Evolutionary conservation across 2,797 vertebrate genomes (phyloP).

Genomic region (Paguma larvata): DNA sequence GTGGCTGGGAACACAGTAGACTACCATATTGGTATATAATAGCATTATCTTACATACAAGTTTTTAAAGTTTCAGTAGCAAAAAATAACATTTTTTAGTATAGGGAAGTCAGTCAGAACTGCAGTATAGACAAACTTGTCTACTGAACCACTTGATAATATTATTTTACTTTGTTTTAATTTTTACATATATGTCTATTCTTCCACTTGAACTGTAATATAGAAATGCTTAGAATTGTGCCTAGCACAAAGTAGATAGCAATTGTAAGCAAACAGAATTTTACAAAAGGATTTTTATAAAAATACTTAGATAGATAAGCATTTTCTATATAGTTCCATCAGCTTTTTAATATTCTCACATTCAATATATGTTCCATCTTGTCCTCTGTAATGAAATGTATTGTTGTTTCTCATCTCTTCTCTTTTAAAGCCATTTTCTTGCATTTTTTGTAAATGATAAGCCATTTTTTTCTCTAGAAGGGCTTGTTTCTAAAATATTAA

Average conservation of each 20-base stretch:
- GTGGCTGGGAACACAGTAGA: neutral
- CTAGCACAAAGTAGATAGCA: neutral
- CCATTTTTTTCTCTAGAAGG: constrained; percentile 86
- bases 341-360: constrained; percentile 62
- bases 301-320: neutral
- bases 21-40: neutral
- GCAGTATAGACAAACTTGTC: neutral
- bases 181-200: neutral
- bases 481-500: constrained; percentile 83
- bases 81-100: neutral
- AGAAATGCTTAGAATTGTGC: neutral
- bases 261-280: neutral
- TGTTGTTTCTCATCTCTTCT: constrained; percentile 64
- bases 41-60: neutral
- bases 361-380: constrained; percentile 47
- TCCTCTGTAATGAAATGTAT: constrained; percentile 25
- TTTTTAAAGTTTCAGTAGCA: constrained; percentile 17
- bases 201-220: neutral
- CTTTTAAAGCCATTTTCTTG: constrained; percentile 71
- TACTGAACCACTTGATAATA: neutral
- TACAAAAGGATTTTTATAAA: neutral
- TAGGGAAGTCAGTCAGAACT: neutral
- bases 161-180: neutral
- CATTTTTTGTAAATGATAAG: constrained; percentile 83
- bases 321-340: constrained; percentile 42